Base-by-base conservation (phyloP, 2,113 vertebrate genomes). In the Alaudala cheleensis region DNA sequence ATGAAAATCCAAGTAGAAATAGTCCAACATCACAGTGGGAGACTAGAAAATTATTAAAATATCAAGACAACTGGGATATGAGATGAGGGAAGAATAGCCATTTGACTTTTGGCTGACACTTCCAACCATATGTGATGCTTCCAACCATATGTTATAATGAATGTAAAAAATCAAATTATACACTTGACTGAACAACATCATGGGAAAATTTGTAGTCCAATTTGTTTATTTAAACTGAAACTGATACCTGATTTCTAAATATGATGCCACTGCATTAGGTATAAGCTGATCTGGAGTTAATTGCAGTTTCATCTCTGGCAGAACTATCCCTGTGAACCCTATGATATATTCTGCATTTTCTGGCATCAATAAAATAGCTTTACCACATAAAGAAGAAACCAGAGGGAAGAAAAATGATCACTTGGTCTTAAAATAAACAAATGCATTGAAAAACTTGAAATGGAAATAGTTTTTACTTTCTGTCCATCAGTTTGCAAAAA, bases 31-130 rank as follows among this genome's bases (percentile, higher is more conserved):
- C 53, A 73, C n/a, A 77, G 42, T 22, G 4, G 18, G 53, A 90
- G 8, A 57, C 42, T 57, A 65, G 11, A 83, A 91, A 92, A 74
- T 70, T 2, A 57, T 81, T 90, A 93, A 66, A 81, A 66, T 79
- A 85, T 53, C 50, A 83, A 67, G 51, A 64, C 37, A 71, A 90
- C n/a, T 66, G 65, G 47, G 22, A 74, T 86, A n/a, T 90, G 81
- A 72, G 33, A 33, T 67, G 21, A 58, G 45, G 49, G 44, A 82
- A 51, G 17, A 78, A 90, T 49, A 64, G 39, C 18, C 25, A 56
- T 94, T 92, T 93, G 92, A 92, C 87, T 91, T 90, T 83, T 95
- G 93, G 85, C 78, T 95, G 90, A 93, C 85, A 71, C 56, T 93
- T 91, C 17, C 65, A 73, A 76, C 28, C 78, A 62, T 69, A 57